phyloP scores from a whole-genome alignment of 2,888 invertebrate species.

The Eretmocerus hayati region DNA sequence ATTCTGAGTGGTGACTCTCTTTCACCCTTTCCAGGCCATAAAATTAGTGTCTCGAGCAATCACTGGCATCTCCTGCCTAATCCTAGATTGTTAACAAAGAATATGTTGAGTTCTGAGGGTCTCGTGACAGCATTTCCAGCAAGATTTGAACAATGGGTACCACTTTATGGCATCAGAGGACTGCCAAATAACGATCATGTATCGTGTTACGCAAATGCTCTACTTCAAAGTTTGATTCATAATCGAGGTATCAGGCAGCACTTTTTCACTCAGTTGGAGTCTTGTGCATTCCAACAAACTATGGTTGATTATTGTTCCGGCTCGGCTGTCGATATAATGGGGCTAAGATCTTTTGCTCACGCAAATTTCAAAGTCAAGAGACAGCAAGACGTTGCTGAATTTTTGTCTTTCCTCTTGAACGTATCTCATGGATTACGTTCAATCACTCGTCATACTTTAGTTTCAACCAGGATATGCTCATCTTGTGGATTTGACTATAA shows the following conservation, averaged over 20 bases:
- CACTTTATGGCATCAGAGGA: background rate
- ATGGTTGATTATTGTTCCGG: background rate
- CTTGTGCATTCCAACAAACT: background rate
- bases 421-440: background rate
- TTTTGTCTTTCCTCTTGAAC: background rate
- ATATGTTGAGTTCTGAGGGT: too few relatives aligned
- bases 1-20: background rate
- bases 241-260: background rate
- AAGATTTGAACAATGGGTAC: too few relatives aligned
- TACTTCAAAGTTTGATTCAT: background rate
- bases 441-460: background rate
- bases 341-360: background rate
- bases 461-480: too few relatives aligned
- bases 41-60: too few relatives aligned
- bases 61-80: too few relatives aligned
- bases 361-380: background rate
- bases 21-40: background rate
- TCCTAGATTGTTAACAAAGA: too few relatives aligned
- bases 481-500: too few relatives aligned
- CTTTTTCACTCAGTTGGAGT: background rate
- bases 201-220: slow-evolving; percentile 3
- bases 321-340: background rate
- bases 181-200: background rate
- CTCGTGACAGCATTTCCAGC: too few relatives aligned
- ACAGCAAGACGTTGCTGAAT: background rate